Evolutionary conservation across 2,113 vertebrate genomes (phyloP).

Genomic region (Cynoglossus semilaevis): DNA sequence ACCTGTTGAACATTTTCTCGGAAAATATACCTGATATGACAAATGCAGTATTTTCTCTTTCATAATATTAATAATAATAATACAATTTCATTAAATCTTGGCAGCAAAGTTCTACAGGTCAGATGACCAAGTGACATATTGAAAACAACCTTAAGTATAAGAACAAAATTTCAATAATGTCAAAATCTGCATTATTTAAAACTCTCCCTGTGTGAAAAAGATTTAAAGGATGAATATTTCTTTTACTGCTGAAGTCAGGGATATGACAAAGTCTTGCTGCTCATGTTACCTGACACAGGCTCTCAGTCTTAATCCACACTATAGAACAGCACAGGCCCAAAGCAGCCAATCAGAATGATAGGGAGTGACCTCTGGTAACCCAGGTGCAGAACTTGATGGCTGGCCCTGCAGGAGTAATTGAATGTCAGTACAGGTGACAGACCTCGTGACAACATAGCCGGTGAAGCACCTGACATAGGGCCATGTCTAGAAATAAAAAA

Average conservation of each 20-base stretch:
- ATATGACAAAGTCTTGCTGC: conserved; percentile 17
- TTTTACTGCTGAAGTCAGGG: conserved; percentile 17
- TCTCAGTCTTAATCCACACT: conserved; percentile 46
- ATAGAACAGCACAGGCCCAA: conserved; percentile 36
- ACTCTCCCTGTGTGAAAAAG: too few species aligned
- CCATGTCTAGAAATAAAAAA: conserved; percentile 40
- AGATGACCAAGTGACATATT: too few species aligned
- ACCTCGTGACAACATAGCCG: conserved; percentile 41
- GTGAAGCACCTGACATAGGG: conserved; percentile 48
- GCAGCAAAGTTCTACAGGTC: too few species aligned
- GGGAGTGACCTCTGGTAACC: conserved; percentile 44
- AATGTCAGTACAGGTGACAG: conserved; percentile 65
- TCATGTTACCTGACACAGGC: conserved; percentile 40
- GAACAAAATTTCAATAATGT: too few species aligned
- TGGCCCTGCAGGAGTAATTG: conserved; percentile 59
- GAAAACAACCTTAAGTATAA: too few species aligned
- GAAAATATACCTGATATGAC: too few species aligned
- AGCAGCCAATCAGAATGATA: conserved; percentile 48
- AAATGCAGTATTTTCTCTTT: too few species aligned
- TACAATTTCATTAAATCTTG: too few species aligned
- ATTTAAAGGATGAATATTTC: neutral
- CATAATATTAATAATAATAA: too few species aligned
- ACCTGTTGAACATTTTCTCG: too few species aligned
- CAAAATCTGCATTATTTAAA: too few species aligned
- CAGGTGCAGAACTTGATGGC: conserved; percentile 41